These are phyloP conservation scores for Coregonus sp. DNA, from an alignment of 2,797 vertebrate genomes.

Conservation along the genomic window DNA sequence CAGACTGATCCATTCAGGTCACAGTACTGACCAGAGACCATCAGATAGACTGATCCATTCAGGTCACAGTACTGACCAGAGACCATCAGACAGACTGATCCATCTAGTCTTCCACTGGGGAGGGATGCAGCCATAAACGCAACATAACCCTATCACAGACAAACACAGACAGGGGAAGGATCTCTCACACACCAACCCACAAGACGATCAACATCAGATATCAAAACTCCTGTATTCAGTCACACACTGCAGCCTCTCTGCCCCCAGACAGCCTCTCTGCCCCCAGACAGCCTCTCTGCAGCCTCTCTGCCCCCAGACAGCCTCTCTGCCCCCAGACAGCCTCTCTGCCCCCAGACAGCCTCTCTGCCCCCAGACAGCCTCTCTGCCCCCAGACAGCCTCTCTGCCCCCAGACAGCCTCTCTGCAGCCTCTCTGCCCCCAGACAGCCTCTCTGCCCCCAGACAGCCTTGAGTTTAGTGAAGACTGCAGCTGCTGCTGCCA, in stretches of 20 bases:
- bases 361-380: too few relatives aligned
- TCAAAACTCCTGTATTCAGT: not conserved
- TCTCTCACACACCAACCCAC: not conserved
- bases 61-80: not conserved
- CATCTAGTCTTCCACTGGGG: not conserved
- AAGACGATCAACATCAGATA: not conserved
- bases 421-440: too few relatives aligned
- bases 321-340: too few relatives aligned
- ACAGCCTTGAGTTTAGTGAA: not conserved
- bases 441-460: not conserved
- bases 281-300: too few relatives aligned
- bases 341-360: too few relatives aligned
- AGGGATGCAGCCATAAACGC: not conserved
- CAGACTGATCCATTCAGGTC: too few relatives aligned
- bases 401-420: too few relatives aligned
- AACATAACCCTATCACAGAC: not conserved
- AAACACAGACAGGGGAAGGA: not conserved
- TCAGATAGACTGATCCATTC: not conserved
- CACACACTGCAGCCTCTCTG: not conserved
- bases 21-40: too few relatives aligned
- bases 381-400: too few relatives aligned
- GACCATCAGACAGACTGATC: constrained; percentile 4
- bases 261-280: too few relatives aligned
- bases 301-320: too few relatives aligned
- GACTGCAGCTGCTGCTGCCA: not conserved